phyloP scores from a whole-genome alignment of 2,888 invertebrate genomes.

The Leucophora obtusa region DNA sequence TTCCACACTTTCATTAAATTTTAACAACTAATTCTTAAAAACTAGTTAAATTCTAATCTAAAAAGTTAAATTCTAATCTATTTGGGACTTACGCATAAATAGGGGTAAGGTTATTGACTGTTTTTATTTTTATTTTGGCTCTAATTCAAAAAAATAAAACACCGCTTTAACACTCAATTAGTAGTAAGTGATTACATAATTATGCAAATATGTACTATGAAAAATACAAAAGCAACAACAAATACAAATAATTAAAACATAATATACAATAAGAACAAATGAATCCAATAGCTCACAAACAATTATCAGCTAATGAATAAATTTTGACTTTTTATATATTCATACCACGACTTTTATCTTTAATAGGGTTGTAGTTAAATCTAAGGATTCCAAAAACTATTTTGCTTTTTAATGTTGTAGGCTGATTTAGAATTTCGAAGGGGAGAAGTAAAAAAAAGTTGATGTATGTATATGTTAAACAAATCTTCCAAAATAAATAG shows the following conservation, averaged over 20 bases:
- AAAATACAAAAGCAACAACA: conserved; percentile 1
- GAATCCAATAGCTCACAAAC: neutral
- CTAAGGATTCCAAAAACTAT: too few species aligned
- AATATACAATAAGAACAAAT: neutral
- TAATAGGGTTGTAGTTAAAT: too few species aligned
- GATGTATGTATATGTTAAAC: too few species aligned
- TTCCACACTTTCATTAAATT: too few species aligned
- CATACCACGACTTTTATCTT: too few species aligned
- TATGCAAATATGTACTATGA: conserved; percentile 71
- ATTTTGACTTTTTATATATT: neutral
- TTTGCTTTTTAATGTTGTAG: too few species aligned
- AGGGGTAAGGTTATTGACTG: conserved; percentile 45
- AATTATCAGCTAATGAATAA: neutral
- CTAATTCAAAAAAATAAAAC: conserved; percentile 38
- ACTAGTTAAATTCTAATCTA: neutral
- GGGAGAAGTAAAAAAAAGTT: too few species aligned
- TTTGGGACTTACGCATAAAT: conserved; percentile 34
- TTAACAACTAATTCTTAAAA: neutral
- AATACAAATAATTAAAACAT: conserved; percentile 17
- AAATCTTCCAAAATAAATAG: too few species aligned
- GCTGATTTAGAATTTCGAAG: too few species aligned
- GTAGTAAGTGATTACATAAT: conserved; percentile 75
- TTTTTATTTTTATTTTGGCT: conserved; percentile 26
- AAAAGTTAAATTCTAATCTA: conserved; percentile 46
- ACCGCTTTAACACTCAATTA: conserved; percentile 66